phyloP scores from a whole-genome alignment of 2,113 vertebrate genomes.

The Anoura caudifer region DNA sequence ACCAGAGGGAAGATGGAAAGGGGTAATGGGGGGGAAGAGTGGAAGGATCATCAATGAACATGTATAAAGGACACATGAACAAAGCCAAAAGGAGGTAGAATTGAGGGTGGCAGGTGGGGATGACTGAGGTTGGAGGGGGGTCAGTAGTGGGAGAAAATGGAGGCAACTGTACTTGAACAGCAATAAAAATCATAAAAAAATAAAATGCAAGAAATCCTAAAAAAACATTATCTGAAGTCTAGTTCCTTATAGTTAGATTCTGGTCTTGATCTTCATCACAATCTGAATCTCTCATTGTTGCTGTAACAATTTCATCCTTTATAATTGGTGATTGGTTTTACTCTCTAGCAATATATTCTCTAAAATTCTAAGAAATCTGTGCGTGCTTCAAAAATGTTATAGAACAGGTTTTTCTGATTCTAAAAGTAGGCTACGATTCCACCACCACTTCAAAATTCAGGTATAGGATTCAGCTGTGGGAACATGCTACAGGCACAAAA shows the following conservation, averaged over 20 bases:
- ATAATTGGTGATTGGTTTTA: neutral
- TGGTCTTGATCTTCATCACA: neutral
- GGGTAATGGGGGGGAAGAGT: too few species aligned
- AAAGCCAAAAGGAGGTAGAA: too few species aligned
- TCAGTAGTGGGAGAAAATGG: too few species aligned
- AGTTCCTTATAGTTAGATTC: neutral
- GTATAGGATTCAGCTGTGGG: neutral
- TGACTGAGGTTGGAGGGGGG: too few species aligned
- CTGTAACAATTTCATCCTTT: neutral
- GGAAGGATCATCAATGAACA: too few species aligned
- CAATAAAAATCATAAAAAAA: too few species aligned
- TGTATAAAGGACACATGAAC: too few species aligned
- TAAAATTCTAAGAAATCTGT: neutral
- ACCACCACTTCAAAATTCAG: neutral
- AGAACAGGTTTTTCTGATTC: neutral
- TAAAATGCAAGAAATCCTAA: too few species aligned
- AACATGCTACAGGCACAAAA: neutral
- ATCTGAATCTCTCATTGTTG: neutral
- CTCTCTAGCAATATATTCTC: neutral
- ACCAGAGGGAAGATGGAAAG: too few species aligned
- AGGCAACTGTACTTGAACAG: too few species aligned
- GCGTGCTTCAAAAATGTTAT: neutral
- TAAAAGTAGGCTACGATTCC: neutral
- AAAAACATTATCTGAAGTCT: neutral
- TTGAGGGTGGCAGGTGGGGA: too few species aligned